These are phyloP conservation scores for Calliopsis andreniformis DNA, from an alignment of 1,140 invertebrate species.

Conservation along the genomic window DNA sequence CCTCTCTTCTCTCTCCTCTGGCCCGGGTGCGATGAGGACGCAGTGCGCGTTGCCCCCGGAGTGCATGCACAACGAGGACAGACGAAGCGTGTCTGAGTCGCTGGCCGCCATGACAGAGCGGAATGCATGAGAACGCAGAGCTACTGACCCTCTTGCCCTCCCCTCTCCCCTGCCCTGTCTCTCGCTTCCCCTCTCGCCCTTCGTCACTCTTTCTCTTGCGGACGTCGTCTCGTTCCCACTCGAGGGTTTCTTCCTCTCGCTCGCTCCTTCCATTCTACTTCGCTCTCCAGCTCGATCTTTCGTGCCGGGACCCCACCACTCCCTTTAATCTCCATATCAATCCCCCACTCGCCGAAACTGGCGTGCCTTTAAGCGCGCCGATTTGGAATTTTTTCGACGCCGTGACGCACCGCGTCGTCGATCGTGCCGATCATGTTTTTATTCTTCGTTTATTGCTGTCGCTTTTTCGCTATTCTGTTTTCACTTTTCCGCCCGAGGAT, in stretches of 20 bases:
- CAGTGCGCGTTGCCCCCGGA: slow-evolving; percentile 52
- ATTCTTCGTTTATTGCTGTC: no score
- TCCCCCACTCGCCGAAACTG: slow-evolving; percentile 64
- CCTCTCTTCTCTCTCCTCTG: slow-evolving; percentile 32
- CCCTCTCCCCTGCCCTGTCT: slow-evolving; percentile 26
- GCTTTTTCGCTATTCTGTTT: no score
- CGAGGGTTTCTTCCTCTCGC: not conserved
- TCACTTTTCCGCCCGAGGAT: no score
- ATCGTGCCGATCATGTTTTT: not conserved
- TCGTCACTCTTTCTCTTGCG: slow-evolving; percentile 31
- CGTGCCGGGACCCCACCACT: not conserved
- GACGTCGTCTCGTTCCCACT: not conserved
- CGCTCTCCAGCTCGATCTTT: slow-evolving; percentile 5
- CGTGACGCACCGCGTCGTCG: not conserved
- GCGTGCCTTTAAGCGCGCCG: slow-evolving; percentile 56
- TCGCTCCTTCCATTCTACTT: not conserved
- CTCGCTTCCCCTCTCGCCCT: slow-evolving; percentile 14
- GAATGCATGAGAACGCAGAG: slow-evolving; percentile 80
- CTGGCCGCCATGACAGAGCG: slow-evolving; percentile 77
- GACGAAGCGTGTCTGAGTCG: slow-evolving; percentile 73
- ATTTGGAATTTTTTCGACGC: slow-evolving; percentile 55
- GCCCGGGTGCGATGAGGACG: slow-evolving; percentile 57
- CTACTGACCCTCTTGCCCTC: slow-evolving; percentile 73
- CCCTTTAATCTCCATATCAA: slow-evolving; percentile 71
- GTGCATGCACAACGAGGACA: slow-evolving; percentile 63